phyloP scores from a whole-genome alignment of 1,140 invertebrate genomes.

The Philotrypesis tridentata region DNA sequence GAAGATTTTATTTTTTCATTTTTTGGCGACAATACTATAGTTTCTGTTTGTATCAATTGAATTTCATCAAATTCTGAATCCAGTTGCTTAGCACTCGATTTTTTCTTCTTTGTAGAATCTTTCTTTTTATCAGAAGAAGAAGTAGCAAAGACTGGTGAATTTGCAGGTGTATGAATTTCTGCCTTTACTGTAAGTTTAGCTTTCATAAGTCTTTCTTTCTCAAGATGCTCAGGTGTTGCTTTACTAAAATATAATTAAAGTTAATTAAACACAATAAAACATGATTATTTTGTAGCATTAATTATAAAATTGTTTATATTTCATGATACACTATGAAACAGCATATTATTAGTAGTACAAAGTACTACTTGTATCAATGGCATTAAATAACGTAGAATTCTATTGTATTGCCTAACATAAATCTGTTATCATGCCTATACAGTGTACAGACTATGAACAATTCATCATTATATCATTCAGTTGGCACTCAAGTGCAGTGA shows the following conservation, averaged over 20 bases:
- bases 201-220: conserved; percentile 51
- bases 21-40: conserved; percentile 29
- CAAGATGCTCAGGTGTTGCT: conserved; percentile 52
- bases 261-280: conserved; percentile 23
- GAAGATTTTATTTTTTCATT: conserved; percentile 1
- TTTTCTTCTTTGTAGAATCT: conserved; percentile 10
- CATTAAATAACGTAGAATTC: too few relatives aligned
- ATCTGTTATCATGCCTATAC: too few relatives aligned
- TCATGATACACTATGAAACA: too few relatives aligned
- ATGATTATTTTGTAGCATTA: conserved; percentile 8
- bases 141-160: conserved; percentile 29
- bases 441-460: too few relatives aligned
- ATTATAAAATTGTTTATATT: too few relatives aligned
- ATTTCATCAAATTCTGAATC: conserved; percentile 54
- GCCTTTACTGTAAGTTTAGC: conserved; percentile 62
- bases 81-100: conserved; percentile 19
- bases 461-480: too few relatives aligned
- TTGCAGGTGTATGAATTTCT: conserved; percentile 57
- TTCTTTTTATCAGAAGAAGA: conserved; percentile 15
- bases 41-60: conserved; percentile 53
- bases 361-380: too few relatives aligned
- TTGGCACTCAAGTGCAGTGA: too few relatives aligned
- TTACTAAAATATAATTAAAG: conserved; percentile 53
- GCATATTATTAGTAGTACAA: too few relatives aligned
- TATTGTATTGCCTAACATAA: too few relatives aligned